These are phyloP conservation scores for Menidia menidia DNA, from an alignment of 2,797 vertebrate species.

Conservation along the genomic window DNA sequence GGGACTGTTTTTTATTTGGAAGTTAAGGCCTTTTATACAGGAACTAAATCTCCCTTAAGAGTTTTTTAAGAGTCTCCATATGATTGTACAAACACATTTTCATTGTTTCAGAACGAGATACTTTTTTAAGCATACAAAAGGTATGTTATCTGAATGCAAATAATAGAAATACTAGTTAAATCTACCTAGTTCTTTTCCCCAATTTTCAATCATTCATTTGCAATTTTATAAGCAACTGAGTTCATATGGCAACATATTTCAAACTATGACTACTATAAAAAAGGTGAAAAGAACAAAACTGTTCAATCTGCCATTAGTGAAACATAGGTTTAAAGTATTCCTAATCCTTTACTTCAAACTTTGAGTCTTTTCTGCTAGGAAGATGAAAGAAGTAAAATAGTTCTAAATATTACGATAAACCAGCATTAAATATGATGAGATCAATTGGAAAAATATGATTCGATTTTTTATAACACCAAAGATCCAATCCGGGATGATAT, in stretches of 20 bases:
- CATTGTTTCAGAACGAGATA: not conserved
- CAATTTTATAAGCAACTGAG: not conserved
- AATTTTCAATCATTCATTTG: not conserved
- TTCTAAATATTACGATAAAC: too few relatives aligned
- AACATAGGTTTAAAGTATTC: not conserved
- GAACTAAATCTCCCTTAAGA: constrained; percentile 12
- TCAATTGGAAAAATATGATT: too few relatives aligned
- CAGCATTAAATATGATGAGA: not conserved
- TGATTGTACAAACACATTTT: not conserved
- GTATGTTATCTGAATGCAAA: not conserved
- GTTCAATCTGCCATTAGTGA: not conserved
- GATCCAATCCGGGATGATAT: too few relatives aligned
- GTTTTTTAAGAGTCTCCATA: not conserved
- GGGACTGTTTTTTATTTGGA: not conserved
- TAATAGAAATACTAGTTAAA: too few relatives aligned
- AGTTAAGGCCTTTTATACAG: constrained; percentile 9
- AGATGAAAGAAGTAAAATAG: too few relatives aligned
- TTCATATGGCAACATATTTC: not conserved
- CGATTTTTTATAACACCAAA: too few relatives aligned
- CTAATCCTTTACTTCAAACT: not conserved
- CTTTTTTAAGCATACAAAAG: not conserved
- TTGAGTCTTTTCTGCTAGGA: not conserved
- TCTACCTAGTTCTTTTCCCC: not conserved
- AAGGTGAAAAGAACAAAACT: not conserved
- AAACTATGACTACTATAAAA: not conserved